Evolutionary conservation across 2,113 vertebrate genomes (phyloP), one percentile per base, ranked within the genome.

Genomic region (Xiphophorus hellerii): DNA sequence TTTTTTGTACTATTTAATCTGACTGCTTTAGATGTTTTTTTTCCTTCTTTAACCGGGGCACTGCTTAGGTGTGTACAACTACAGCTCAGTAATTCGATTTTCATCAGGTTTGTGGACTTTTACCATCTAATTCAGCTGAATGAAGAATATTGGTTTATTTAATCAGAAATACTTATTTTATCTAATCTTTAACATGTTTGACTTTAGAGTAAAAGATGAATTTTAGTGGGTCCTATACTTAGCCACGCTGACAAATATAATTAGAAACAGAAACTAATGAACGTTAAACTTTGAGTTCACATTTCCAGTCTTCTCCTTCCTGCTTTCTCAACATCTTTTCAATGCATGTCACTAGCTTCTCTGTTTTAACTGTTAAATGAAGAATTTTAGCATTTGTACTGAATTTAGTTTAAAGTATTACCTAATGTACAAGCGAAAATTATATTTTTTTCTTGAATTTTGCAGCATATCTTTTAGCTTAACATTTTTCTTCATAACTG

Each of bases 401-500:
- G 17, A 85, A 61, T 84, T 87, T 79, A 31, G 29, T 68, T 72
- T 82, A 82, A 89, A 82, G 73, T 65, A 82, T 73, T 48, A 58
- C 73, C 66, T 51, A 37, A 37, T 11, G 10, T 37, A 63, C 83
- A 79, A 70, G 22, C 42, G 39, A 27, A 27, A 72, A 65, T 27
- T 71, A 20, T 48, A 20, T 48, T 15, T 4, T 44, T 70, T 73
- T 73, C 77, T 58, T 75, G 15, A 17, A 29, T 58, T 83, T 77
- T 37, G 25, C 28, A 69, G 48, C 17, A 25, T 74, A 72, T 76
- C 48, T 86, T 89, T 54, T 80, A 54, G 67, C 66, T 62, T 73
- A 62, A 72, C 13, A 78, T 80, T 48, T 60, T 68, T 44, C 73
- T 28, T 68, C 25, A 62, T 66, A 29, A 62, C 25, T 58, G 25